These are phyloP conservation scores for Resseliella maxima DNA, from an alignment of 2,888 invertebrate species.

Conservation along the genomic window DNA sequence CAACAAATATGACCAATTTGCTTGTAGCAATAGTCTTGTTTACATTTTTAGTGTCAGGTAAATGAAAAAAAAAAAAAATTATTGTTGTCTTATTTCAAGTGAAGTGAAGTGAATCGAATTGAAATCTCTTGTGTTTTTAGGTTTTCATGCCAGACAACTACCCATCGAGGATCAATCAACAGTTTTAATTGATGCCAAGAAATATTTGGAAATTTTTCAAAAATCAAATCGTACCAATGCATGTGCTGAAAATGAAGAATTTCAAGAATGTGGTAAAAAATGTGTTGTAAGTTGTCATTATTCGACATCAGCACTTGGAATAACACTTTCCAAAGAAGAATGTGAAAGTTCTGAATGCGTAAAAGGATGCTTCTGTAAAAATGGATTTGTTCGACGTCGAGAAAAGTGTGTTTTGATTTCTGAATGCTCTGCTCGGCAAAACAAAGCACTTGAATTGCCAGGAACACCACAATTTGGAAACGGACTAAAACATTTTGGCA, in stretches of 20 bases:
- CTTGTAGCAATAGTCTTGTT: not conserved
- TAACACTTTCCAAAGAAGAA: not conserved
- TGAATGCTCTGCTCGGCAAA: conserved; percentile 27
- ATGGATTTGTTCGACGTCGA: not conserved
- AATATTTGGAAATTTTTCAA: not conserved
- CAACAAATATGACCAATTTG: not conserved
- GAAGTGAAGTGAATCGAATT: not conserved
- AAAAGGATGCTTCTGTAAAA: conserved; percentile 30
- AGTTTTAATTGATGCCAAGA: not conserved
- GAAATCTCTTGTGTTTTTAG: not conserved
- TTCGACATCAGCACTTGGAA: not conserved
- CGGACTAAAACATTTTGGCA: no score
- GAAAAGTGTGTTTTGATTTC: not conserved
- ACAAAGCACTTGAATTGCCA: not conserved
- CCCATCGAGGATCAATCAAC: not conserved
- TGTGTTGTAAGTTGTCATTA: conserved; percentile 7
- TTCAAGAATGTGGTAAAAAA: conserved; percentile 18
- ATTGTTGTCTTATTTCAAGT: not conserved
- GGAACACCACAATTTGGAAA: no score
- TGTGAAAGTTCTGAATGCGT: not conserved
- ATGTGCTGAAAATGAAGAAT: not conserved
- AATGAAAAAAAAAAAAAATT: not conserved
- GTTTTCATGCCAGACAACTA: not conserved
- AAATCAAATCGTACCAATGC: not conserved
- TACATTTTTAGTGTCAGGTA: not conserved